phyloP scores from a whole-genome alignment of 2,797 vertebrate species.

The Eurystomus glaucurus region DNA sequence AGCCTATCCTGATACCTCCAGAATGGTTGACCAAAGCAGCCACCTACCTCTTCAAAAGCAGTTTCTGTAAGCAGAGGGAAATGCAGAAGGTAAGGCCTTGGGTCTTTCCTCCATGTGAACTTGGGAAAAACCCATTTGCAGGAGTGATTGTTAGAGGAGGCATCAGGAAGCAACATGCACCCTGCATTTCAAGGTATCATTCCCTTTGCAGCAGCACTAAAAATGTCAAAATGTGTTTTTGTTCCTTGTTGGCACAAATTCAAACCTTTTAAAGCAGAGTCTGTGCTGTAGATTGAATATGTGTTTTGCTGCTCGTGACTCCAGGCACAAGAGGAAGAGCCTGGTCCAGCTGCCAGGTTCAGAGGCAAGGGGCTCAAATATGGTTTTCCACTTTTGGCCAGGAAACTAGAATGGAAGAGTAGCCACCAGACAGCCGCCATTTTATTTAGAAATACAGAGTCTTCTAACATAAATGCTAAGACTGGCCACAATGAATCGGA shows the following conservation, averaged over 20 bases:
- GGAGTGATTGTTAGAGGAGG: not conserved
- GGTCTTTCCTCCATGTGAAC: not conserved
- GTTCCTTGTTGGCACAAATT: slow-evolving; percentile 15
- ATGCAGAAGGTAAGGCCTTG: not conserved
- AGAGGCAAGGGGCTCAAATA: not conserved
- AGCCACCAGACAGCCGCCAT: not conserved
- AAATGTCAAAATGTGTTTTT: slow-evolving; percentile 12
- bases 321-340: slow-evolving; percentile 10
- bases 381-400: slow-evolving; percentile 1
- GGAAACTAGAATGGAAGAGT: not conserved
- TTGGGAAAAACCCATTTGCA: not conserved
- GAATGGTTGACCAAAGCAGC: not conserved
- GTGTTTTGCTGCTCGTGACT: slow-evolving; percentile 38
- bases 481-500: not conserved
- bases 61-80: not conserved
- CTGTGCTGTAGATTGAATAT: slow-evolving; percentile 3
- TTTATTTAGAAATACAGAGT: not conserved
- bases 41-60: not conserved
- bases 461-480: not conserved
- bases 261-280: not conserved
- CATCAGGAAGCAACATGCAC: not conserved
- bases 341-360: slow-evolving; percentile 43
- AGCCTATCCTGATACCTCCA: not conserved
- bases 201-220: not conserved
- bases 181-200: not conserved